Conservation (phyloP, 1,140 invertebrate species). For the Pachyrhynchus sulphureomaculatus region DNA sequence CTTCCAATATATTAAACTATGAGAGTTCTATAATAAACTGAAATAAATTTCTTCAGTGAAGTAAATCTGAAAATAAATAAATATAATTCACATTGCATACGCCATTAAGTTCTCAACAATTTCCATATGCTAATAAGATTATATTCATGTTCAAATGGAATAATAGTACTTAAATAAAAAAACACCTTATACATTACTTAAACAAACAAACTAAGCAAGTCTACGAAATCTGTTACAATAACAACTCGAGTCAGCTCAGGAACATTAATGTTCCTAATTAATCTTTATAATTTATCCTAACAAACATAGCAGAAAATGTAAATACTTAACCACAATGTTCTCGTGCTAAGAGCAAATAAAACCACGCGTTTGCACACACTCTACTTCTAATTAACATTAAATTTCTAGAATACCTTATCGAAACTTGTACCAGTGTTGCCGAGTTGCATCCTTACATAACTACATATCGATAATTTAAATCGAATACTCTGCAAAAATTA, state of each 20-base stretch:
- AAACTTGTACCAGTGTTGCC: neutral
- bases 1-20: too few species aligned
- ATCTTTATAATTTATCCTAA: conserved; percentile 25
- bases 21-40: too few species aligned
- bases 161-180: conserved; percentile 11
- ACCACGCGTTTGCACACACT: conserved; percentile 32
- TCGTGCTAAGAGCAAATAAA: conserved; percentile 31
- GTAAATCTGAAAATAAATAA: too few species aligned
- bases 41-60: too few species aligned
- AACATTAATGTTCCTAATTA: conserved; percentile 27
- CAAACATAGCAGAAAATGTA: conserved; percentile 24
- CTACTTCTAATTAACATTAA: conserved; percentile 29
- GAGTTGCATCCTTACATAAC: too few species aligned
- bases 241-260: conserved; percentile 2
- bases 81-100: too few species aligned
- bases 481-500: too few species aligned
- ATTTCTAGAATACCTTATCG: conserved; percentile 18
- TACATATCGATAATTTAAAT: too few species aligned
- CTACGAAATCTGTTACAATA: conserved; percentile 12
- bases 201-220: conserved; percentile 10
- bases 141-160: conserved; percentile 4
- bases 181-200: conserved; percentile 4
- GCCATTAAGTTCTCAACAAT: too few species aligned
- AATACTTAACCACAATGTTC: conserved; percentile 23
- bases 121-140: conserved; percentile 4